Evolutionary conservation across 2,797 vertebrate species (phyloP), one percentile per base, ranked within the genome.

Genomic region (Vultur gryphus): DNA sequence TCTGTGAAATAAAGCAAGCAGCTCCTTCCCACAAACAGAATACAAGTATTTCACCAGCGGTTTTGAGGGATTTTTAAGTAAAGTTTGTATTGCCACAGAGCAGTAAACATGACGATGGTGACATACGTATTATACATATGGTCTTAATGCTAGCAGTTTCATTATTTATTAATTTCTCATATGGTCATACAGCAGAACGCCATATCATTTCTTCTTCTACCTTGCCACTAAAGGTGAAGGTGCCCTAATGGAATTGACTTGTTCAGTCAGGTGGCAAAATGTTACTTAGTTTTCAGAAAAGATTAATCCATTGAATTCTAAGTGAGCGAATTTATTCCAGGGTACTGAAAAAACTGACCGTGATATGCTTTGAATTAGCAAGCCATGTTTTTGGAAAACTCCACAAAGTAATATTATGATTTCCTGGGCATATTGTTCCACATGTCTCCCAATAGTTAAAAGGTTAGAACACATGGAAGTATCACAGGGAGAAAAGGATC

Each of bases 281-380:
- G 72, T 94, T 96, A 93, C 96, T 94, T 94, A 73, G 58, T 66
- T 93, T 93, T 91, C 87, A 84, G 72, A 77, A 96, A 91, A 91
- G 70, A 91, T 93, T 77, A 73, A 90, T 93, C 62, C 44, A 55
- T 62, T 81, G 44, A 92, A 76, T 96, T 92, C 39, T 83, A 84
- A 92, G 48, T 28, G 8, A 90, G 23, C 37, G 4, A 79, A 62
- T 71, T 83, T 90, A 69, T 93, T 91, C 31, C 43, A 87, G 18
- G 33, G 37, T 93, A 17, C 16, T 73, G 28, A 61, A 88, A 77
- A 87, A 83, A 15, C 18, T 85, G 33, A 24, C 14, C 26, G 23
- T 57, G n/a, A 78, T 35, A 61, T 15, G 29, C 33, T 72, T 81
- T 73, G 55, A 73, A 67, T 87, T 76, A 90, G 41, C 15, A 84